Percentiles rank a stretch among this genome's conserved stretches.
Evolutionary conservation across 2,888 invertebrate genomes (phyloP).

Genomic region (Iphiclides podalirius): DNA sequence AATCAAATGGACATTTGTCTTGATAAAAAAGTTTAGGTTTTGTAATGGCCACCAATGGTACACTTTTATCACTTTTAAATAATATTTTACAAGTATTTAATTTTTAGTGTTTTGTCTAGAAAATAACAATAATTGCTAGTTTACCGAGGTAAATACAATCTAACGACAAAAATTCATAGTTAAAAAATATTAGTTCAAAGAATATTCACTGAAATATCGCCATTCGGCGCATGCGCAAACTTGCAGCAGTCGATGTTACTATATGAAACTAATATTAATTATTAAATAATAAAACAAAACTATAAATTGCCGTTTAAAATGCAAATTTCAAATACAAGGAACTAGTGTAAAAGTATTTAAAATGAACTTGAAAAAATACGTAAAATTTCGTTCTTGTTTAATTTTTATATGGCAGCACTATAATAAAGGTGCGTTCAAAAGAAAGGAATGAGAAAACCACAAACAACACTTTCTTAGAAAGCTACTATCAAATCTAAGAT

Average conservation of each 20-base stretch:
- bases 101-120: conserved; percentile 42
- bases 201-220: conserved; percentile 76
- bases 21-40: conserved; percentile 79
- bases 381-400: too few species aligned
- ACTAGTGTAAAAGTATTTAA: too few species aligned
- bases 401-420: too few species aligned
- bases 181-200: conserved; percentile 77
- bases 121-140: conserved; percentile 51
- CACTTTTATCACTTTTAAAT: conserved; percentile 68
- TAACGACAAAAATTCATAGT: conserved; percentile 75
- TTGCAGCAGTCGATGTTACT: conserved; percentile 64
- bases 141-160: conserved; percentile 66
- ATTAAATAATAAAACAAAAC: not conserved
- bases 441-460: too few species aligned
- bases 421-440: too few species aligned
- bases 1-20: conserved; percentile 79
- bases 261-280: conserved; percentile 30
- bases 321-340: too few species aligned
- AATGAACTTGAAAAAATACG: too few species aligned
- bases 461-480: too few species aligned
- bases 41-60: conserved; percentile 80
- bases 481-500: too few species aligned
- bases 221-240: conserved; percentile 81
- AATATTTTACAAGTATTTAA: conserved; percentile 41
- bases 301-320: too few species aligned